A percentile compares a stretch with the other conserved stretches of the same genome.
Conservation (phyloP, 2,797 vertebrate genomes). For the Phoebastria nigripes region DNA sequence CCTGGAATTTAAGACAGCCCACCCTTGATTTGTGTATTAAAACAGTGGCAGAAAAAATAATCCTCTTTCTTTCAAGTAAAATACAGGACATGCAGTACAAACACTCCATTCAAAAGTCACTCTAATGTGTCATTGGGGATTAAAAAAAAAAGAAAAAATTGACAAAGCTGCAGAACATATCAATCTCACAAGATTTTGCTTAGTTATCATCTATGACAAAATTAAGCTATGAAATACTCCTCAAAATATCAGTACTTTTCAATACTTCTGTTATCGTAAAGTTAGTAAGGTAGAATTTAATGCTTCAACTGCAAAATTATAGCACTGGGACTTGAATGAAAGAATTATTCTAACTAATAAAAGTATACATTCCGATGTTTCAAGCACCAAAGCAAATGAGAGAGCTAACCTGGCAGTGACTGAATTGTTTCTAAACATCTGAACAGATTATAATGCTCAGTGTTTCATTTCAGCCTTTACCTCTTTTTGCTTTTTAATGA, state of each 20-base stretch:
- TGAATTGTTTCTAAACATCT: neutral
- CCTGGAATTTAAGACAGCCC: neutral
- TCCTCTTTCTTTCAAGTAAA: neutral
- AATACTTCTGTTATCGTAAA: neutral
- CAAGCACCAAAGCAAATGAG: neutral
- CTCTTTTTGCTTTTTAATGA: conserved; percentile 99
- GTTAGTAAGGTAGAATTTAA: neutral
- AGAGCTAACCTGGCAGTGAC: neutral
- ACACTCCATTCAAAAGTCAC: neutral
- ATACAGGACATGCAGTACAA: neutral
- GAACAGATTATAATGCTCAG: neutral
- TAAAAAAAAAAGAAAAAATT: too few species aligned
- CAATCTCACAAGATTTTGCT: neutral
- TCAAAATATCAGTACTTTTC: neutral
- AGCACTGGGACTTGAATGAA: neutral
- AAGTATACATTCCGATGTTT: neutral
- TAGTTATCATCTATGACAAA: neutral
- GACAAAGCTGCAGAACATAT: neutral
- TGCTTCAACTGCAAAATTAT: neutral
- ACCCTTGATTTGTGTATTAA: neutral
- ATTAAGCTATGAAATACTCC: neutral
- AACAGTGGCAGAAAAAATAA: neutral
- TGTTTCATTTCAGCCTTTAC: conserved; percentile 65
- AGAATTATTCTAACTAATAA: neutral
- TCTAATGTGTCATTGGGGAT: neutral